Conservation (phyloP, 2,797 vertebrate genomes). For the Gastrophryne carolinensis region DNA sequence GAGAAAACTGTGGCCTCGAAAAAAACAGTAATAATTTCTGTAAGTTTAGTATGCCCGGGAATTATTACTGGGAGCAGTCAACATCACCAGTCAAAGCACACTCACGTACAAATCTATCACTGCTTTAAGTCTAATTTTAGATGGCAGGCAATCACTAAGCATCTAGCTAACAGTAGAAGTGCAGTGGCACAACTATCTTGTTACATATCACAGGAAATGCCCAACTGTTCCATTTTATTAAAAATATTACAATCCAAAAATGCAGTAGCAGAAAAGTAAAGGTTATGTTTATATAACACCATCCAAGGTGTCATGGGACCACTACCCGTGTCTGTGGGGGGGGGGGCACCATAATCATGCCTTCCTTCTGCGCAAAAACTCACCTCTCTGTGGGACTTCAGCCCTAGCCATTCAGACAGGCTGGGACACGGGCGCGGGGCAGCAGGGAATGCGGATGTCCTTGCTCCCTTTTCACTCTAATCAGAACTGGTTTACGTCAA, state of each 20-base stretch:
- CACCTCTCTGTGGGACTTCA: too few relatives aligned
- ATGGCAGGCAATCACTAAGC: background rate
- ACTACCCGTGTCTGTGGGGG: too few relatives aligned
- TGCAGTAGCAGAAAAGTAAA: background rate
- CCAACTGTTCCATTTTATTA: background rate
- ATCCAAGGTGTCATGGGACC: too few relatives aligned
- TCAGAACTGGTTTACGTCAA: too few relatives aligned
- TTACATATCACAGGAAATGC: background rate
- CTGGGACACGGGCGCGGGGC: too few relatives aligned
- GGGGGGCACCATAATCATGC: too few relatives aligned
- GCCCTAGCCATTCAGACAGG: too few relatives aligned
- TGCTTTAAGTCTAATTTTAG: background rate
- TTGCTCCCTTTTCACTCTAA: too few relatives aligned
- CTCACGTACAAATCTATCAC: background rate
- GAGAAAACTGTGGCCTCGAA: background rate
- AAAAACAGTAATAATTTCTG: too few relatives aligned
- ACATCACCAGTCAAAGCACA: slow-evolving; percentile 12
- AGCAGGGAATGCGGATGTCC: too few relatives aligned
- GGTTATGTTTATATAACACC: too few relatives aligned
- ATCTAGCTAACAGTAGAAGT: background rate
- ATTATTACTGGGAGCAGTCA: background rate
- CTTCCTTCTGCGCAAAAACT: too few relatives aligned
- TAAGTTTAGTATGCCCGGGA: slow-evolving; percentile 1
- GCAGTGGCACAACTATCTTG: background rate
- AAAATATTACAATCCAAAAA: background rate